Evolutionary conservation across 2,888 invertebrate genomes (phyloP), one percentile per base, ranked within the genome.

Genomic region (Trisateles emortualis): DNA sequence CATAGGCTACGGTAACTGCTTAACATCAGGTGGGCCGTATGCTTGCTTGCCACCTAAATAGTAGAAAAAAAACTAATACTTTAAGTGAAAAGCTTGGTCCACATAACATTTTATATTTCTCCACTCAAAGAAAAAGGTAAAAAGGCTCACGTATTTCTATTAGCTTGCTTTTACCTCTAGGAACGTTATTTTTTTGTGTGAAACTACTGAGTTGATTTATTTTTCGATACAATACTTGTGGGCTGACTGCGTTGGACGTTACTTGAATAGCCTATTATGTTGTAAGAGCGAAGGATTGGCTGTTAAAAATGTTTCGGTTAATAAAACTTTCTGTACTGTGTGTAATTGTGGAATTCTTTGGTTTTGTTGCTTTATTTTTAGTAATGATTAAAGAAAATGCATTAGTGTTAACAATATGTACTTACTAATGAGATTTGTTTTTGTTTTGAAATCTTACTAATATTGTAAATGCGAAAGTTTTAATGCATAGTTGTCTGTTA

Each of bases 231-330:
- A 63, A 63, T 70, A 59, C 48, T 56, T 32, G 46, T 47, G 38
- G 48, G 40, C 33, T 45, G 54, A 63, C 53, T 71, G 71, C 39
- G 47, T 56, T 43, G 52, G 70, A 70, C 68, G 64, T 59, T 48
- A 54, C 24, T 46, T 22, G 57, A 68, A 70, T 70, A 66, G 64
- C 52, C 66, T 68, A 66, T 68, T 68, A 70, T 55, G 47, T 59
- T 52, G 46, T 51, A 58, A 42, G 47, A 43, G 39, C 52, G 45
- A 47, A 49, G 26, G 42, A 36, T 53, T 26, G 35, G 45, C 24
- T 52, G 33, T 50, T 51, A 40, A 58, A 60, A 61, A 57, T 39
- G 43, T 53, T 55, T 46, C 24, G 38, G 16, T 60, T 47, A 14
- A 44, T 54, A 55, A 59, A 65, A 56, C 30, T 42, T 26, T 19